Conservation (phyloP, 1,140 invertebrate species). For the Oedothorax gibbosus region DNA sequence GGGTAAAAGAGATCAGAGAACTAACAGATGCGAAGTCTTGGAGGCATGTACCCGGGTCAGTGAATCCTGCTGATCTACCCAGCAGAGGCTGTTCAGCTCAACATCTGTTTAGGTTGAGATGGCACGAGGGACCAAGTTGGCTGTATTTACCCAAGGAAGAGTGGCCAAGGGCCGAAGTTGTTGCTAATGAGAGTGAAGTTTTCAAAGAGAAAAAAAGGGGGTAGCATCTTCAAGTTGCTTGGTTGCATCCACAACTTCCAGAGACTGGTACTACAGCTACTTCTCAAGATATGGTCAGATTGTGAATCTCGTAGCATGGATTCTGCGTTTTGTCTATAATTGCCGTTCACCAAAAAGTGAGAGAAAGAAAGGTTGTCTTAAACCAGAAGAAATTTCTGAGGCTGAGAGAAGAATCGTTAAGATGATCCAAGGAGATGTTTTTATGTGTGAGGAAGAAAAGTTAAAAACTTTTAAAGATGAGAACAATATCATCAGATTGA, state of each 20-base stretch:
- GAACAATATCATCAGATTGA: conserved; percentile 1
- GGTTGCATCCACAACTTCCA: not conserved
- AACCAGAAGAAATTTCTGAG: conserved; percentile 34
- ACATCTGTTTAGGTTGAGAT: not conserved
- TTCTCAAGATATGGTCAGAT: not conserved
- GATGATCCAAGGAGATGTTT: conserved; percentile 18
- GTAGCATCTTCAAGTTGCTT: conserved; percentile 7
- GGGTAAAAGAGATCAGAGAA: not conserved
- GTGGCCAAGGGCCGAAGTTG: conserved; percentile 32
- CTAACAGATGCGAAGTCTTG: not conserved
- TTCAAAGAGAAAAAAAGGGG: conserved; percentile 42
- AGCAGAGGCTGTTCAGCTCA: not conserved
- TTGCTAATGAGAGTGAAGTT: conserved; percentile 40
- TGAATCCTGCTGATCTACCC: not conserved
- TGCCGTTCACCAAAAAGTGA: conserved; percentile 9
- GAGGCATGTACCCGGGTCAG: not conserved
- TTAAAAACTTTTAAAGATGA: conserved; percentile 38
- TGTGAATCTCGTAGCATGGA: not conserved
- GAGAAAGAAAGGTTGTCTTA: conserved; percentile 18
- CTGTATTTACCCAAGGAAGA: conserved; percentile 2
- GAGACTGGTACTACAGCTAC: not conserved
- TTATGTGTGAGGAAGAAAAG: conserved; percentile 17
- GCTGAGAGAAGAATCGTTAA: conserved; percentile 42
- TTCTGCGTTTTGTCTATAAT: conserved; percentile 10
- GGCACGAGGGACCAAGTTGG: not conserved